These are phyloP conservation scores for Galagoides demidoff DNA, from an alignment of 2,797 vertebrate species.

Conservation along the genomic window DNA sequence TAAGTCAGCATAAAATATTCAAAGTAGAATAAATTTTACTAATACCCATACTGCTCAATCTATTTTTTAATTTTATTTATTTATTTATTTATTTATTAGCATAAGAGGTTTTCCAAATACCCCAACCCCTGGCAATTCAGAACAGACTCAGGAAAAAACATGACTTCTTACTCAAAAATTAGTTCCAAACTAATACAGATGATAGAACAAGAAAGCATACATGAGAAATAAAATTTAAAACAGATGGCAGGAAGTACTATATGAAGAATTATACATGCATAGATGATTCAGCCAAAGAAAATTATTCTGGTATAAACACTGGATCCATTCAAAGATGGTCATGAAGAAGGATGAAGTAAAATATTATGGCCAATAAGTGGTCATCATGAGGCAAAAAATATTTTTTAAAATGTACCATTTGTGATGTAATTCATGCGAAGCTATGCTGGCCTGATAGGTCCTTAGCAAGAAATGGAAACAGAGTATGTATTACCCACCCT, in stretches of 20 bases:
- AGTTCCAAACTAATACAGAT: slow-evolving; percentile 83
- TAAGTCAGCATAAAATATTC: slow-evolving; percentile 28
- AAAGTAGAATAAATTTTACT: slow-evolving; percentile 29
- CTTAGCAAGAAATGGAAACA: slow-evolving; percentile 43
- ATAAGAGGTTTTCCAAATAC: slow-evolving; percentile 44
- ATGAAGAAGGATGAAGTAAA: slow-evolving; percentile 53
- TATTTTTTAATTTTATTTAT: background rate
- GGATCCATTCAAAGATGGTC: slow-evolving; percentile 79
- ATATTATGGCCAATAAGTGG: slow-evolving; percentile 58
- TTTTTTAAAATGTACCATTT: slow-evolving; percentile 52
- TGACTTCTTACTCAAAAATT: slow-evolving; percentile 82
- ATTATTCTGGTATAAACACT: slow-evolving; percentile 83
- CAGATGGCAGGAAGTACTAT: slow-evolving; percentile 86
- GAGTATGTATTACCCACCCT: slow-evolving; percentile 19
- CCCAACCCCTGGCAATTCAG: slow-evolving; percentile 41
- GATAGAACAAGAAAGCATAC: slow-evolving; percentile 84
- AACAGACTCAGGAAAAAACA: slow-evolving; percentile 50
- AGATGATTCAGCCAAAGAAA: slow-evolving; percentile 76
- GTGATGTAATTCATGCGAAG: background rate
- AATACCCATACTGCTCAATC: background rate
- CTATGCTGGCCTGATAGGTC: background rate
- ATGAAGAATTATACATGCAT: slow-evolving; percentile 67
- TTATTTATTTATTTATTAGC: background rate
- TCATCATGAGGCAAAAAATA: slow-evolving; percentile 35
- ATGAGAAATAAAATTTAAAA: slow-evolving; percentile 84